A percentile compares a stretch with the other conserved stretches of the same genome.
Conservation (phyloP, 2,888 invertebrate genomes). For the Chromoteleia sp. region DNA sequence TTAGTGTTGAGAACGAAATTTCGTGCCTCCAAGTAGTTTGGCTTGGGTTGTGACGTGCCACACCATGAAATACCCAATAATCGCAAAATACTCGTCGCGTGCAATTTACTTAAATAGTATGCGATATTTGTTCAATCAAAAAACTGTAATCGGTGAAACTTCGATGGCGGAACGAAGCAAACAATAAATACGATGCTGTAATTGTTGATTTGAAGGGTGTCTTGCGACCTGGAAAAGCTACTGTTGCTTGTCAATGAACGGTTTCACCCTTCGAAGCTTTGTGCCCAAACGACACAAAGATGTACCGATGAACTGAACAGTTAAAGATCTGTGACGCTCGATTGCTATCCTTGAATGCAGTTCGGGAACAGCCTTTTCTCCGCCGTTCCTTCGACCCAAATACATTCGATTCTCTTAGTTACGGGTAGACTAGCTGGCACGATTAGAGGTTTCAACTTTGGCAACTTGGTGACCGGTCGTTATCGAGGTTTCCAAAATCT, state of each 20-base stretch:
- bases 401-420: slow-evolving; percentile 71
- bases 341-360: slow-evolving; percentile 76
- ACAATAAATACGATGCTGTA: not conserved
- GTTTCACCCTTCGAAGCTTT: slow-evolving; percentile 46
- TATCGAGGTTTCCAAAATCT: slow-evolving; percentile 60
- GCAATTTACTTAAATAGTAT: slow-evolving; percentile 34
- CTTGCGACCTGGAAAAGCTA: slow-evolving; percentile 36
- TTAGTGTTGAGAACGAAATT: slow-evolving; percentile 80
- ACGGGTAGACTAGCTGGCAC: slow-evolving; percentile 44
- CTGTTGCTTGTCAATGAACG: slow-evolving; percentile 72
- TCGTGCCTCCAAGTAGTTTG: slow-evolving; percentile 77
- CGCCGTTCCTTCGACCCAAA: slow-evolving; percentile 52
- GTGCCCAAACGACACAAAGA: slow-evolving; percentile 43
- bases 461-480: slow-evolving; percentile 66
- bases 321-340: slow-evolving; percentile 79
- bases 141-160: slow-evolving; percentile 29
- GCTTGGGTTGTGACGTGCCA: slow-evolving; percentile 37
- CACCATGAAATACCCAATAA: slow-evolving; percentile 60
- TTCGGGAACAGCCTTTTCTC: slow-evolving; percentile 62
- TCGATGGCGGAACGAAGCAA: slow-evolving; percentile 6
- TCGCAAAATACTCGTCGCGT: slow-evolving; percentile 51
- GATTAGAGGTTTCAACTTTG: slow-evolving; percentile 73
- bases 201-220: slow-evolving; percentile 58
- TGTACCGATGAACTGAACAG: slow-evolving; percentile 70
- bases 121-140: slow-evolving; percentile 31